phyloP scores from a whole-genome alignment of 2,797 vertebrate species.

The Mus minutoides region DNA sequence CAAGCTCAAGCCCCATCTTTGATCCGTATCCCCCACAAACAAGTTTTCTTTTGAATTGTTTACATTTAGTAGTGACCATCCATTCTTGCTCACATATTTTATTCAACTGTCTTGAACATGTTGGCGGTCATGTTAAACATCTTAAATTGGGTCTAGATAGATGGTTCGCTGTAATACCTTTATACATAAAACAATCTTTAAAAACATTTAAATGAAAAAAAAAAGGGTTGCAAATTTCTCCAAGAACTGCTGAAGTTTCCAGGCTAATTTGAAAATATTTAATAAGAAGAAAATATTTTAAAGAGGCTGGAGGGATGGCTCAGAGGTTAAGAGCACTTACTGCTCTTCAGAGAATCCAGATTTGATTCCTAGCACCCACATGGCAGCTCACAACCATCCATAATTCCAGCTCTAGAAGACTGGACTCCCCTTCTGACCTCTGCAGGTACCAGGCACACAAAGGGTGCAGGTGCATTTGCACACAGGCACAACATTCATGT shows the following conservation, averaged over 20 bases:
- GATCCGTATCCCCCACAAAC: neutral
- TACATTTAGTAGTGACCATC: slow-evolving; percentile 27
- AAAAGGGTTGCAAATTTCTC: neutral
- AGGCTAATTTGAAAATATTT: slow-evolving; percentile 42
- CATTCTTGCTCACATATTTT: slow-evolving; percentile 30
- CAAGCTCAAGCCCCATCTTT: neutral
- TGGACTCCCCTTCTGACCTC: neutral
- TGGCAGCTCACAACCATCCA: neutral
- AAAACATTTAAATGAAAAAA: neutral
- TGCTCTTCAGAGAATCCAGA: neutral
- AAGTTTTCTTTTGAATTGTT: slow-evolving; percentile 14
- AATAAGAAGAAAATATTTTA: slow-evolving; percentile 45
- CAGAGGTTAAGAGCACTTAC: neutral
- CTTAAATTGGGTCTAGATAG: neutral
- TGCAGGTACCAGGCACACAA: neutral
- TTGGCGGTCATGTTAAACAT: neutral
- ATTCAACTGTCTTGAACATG: slow-evolving; percentile 47
- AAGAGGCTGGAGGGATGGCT: neutral
- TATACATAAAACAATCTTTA: neutral
- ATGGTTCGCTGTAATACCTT: neutral
- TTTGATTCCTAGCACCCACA: neutral
- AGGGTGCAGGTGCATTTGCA: neutral
- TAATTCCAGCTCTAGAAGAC: neutral
- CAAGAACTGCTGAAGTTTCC: slow-evolving; percentile 24
- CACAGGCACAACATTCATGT: neutral